Evolutionary conservation across 2,113 vertebrate genomes (phyloP).

Genomic region (Bos javanicus): DNA sequence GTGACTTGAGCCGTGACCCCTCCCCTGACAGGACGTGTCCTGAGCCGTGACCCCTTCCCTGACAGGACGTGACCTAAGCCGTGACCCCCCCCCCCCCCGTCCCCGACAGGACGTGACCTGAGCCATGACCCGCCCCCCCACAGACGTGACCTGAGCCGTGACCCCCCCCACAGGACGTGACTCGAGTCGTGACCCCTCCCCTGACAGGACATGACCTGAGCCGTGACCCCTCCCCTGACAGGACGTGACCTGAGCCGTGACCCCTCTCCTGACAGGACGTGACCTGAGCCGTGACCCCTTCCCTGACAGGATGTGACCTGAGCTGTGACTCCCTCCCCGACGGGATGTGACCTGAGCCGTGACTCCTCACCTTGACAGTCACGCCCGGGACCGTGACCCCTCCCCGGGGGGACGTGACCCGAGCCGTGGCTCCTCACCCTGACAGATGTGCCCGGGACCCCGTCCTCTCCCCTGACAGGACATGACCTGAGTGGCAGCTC

Average conservation of each 20-base stretch:
- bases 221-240: too few relatives aligned
- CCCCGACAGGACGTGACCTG: background rate
- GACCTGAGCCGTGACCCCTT: background rate
- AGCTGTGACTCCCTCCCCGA: background rate
- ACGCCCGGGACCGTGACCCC: background rate
- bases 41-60: background rate
- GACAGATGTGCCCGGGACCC: too few relatives aligned
- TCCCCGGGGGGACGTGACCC: background rate
- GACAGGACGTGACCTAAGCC: fast-evolving
- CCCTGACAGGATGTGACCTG: background rate
- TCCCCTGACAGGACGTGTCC: background rate
- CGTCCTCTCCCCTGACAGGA: background rate
- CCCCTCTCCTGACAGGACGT: fast-evolving
- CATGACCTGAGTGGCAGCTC: too few relatives aligned
- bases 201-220: too few relatives aligned
- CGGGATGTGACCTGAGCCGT: background rate
- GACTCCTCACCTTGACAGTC: background rate
- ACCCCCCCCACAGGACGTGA: too few relatives aligned
- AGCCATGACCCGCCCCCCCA: background rate
- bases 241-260: background rate
- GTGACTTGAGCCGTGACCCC: background rate
- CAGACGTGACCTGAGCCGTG: too few relatives aligned
- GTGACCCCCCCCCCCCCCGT: too few relatives aligned
- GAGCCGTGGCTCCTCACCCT: too few relatives aligned
- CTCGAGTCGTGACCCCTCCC: fast-evolving